These are phyloP conservation scores for Metalampra italica DNA, from an alignment of 2,888 invertebrate species.

Conservation along the genomic window DNA sequence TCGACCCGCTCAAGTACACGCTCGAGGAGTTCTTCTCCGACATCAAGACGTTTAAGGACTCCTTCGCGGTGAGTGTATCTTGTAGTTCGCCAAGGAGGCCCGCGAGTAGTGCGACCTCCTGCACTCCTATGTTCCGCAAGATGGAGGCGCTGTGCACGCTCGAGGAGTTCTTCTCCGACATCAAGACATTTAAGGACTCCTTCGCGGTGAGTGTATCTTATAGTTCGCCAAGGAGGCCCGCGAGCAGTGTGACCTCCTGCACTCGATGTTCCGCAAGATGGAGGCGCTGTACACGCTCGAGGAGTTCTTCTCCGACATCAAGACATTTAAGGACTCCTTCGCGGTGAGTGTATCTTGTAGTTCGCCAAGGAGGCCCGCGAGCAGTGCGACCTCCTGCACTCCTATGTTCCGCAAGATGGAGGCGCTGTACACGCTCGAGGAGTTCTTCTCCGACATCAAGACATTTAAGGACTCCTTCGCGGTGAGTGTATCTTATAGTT, in stretches of 20 bases:
- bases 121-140: conserved; percentile 94
- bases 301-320: conserved; percentile 97
- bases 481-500: conserved; percentile 81
- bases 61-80: conserved; percentile 83
- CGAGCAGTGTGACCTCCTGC: conserved; percentile 91
- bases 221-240: conserved; percentile 88
- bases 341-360: conserved; percentile 78
- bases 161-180: conserved; percentile 97
- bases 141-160: conserved; percentile 94
- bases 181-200: conserved; percentile 95
- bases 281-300: conserved; percentile 93
- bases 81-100: conserved; percentile 87
- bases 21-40: conserved; percentile 98
- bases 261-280: conserved; percentile 97
- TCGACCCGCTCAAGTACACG: conserved; percentile 95
- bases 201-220: conserved; percentile 83
- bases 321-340: conserved; percentile 95
- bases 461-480: conserved; percentile 95
- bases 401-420: conserved; percentile 98
- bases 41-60: conserved; percentile 95
- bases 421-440: conserved; percentile 92
- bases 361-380: conserved; percentile 90
- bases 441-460: conserved; percentile 97
- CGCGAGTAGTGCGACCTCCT: conserved; percentile 92
- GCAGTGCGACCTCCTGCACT: conserved; percentile 92